phyloP scores from a whole-genome alignment of 2,888 invertebrate genomes.

The Cynaeus angustus region DNA sequence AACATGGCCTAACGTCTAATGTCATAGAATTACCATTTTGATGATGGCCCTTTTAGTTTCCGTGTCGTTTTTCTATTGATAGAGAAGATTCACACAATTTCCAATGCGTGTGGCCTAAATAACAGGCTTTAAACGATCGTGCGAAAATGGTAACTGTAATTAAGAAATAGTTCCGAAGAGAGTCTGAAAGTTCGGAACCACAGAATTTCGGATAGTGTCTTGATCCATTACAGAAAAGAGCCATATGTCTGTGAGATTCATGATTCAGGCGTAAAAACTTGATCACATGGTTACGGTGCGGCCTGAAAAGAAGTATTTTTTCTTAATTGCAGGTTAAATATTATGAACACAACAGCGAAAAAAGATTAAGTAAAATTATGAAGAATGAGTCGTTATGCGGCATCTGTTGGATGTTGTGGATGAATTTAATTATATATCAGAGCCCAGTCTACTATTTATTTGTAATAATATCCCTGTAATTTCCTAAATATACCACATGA shows the following conservation, averaged over 20 bases:
- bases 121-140: conserved; percentile 43
- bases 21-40: conserved; percentile 32
- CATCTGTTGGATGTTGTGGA: conserved; percentile 63
- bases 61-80: conserved; percentile 47
- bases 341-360: conserved; percentile 57
- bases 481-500: conserved; percentile 61
- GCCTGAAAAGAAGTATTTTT: conserved; percentile 50
- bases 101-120: conserved; percentile 48
- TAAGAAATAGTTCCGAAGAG: conserved; percentile 41
- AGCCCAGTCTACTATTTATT: conserved; percentile 62
- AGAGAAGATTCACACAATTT: conserved; percentile 46
- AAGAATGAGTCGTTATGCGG: conserved; percentile 57
- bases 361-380: conserved; percentile 60
- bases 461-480: conserved; percentile 67
- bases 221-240: conserved; percentile 14
- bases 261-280: conserved; percentile 42
- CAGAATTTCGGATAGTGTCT: conserved; percentile 11
- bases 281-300: conserved; percentile 50
- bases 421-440: conserved; percentile 65
- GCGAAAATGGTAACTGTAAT: conserved; percentile 50
- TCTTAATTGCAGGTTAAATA: conserved; percentile 60
- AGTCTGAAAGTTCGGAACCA: conserved; percentile 28
- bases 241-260: conserved; percentile 33
- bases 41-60: conserved; percentile 38
- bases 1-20: conserved; percentile 10